Percentiles rank a stretch among this genome's conserved stretches.
Conservation (phyloP, 2,113 vertebrate species). For the Crocuta crocuta region DNA sequence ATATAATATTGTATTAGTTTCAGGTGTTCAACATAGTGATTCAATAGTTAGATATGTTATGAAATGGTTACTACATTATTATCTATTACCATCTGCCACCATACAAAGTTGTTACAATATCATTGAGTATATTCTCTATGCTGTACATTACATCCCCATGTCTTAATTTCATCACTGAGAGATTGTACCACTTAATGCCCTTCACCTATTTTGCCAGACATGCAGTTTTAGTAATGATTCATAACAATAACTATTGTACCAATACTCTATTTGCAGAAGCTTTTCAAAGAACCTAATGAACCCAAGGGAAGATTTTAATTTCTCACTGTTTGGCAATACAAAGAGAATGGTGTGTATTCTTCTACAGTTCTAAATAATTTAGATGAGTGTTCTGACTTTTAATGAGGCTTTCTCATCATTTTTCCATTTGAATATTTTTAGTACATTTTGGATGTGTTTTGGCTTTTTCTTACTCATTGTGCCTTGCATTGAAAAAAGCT, state of each 20-base stretch:
- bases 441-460: not conserved
- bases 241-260: not conserved
- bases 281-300: not conserved
- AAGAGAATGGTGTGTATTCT: not conserved
- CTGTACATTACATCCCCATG: not conserved
- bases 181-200: not conserved
- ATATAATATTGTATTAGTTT: not conserved
- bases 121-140: not conserved
- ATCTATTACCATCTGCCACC: not conserved
- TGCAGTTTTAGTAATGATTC: not conserved
- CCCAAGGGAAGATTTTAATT: not conserved
- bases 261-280: not conserved
- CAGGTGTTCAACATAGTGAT: not conserved
- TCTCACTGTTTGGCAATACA: not conserved
- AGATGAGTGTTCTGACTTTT: conserved; percentile 1
- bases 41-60: not conserved
- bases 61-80: not conserved
- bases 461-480: not conserved
- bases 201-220: not conserved
- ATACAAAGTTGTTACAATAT: not conserved
- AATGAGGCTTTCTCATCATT: not conserved
- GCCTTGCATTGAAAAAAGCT: not conserved
- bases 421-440: not conserved
- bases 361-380: conserved; percentile 43
- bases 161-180: not conserved